Percentiles rank a stretch among this genome's conserved stretches.
These are phyloP conservation scores for Tamandua tetradactyla DNA, from an alignment of 2,797 vertebrate species.

Conservation along the genomic window DNA sequence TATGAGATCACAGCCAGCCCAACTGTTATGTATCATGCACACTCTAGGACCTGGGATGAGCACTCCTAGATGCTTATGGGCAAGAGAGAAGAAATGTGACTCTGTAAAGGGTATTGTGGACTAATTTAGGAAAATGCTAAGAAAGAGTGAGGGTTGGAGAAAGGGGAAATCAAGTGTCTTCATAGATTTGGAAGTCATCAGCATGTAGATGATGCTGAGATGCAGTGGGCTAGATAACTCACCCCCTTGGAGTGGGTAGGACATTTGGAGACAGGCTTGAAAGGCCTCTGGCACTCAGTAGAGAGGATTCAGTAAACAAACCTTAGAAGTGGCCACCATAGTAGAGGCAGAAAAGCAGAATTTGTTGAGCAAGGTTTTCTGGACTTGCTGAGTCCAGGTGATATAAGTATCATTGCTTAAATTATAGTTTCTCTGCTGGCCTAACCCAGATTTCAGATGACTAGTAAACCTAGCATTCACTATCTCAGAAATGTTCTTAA, in stretches of 20 bases:
- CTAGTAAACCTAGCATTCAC: background rate
- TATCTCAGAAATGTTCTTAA: background rate
- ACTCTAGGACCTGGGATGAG: background rate
- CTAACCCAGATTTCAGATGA: background rate
- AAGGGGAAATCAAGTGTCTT: no score
- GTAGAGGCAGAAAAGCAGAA: background rate
- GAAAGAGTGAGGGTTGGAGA: no score
- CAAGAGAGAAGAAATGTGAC: background rate
- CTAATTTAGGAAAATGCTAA: background rate
- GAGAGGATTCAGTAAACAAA: background rate
- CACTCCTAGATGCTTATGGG: no score
- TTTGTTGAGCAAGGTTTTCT: background rate
- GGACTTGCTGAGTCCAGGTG: background rate
- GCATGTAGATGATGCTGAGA: background rate
- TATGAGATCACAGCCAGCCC: background rate
- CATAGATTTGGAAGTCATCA: no score
- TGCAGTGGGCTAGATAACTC: background rate
- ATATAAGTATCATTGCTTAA: background rate
- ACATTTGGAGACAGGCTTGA: background rate
- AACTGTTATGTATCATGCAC: background rate
- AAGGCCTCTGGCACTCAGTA: background rate
- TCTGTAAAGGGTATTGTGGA: background rate
- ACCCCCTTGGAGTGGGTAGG: background rate
- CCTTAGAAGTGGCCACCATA: background rate
- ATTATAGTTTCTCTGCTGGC: background rate